Percentiles rank a stretch among this genome's conserved stretches.
Conservation (phyloP, 2,113 vertebrate species). For the Craseonycteris thonglongyai region DNA sequence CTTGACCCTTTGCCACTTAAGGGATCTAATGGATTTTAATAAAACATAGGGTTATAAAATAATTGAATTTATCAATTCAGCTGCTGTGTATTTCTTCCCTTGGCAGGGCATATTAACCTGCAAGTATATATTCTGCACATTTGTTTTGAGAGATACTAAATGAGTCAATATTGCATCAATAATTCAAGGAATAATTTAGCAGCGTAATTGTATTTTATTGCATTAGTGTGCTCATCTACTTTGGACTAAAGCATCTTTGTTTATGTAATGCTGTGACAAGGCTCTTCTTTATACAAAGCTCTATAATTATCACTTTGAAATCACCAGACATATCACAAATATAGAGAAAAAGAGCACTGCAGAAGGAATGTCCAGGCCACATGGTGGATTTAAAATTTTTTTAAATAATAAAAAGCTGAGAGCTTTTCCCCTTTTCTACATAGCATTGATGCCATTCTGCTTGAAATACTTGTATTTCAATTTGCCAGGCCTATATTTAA, state of each 20-base stretch:
- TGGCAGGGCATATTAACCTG: conserved; percentile 62
- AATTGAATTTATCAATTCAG: conserved; percentile 71
- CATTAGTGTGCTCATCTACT: conserved; percentile 41
- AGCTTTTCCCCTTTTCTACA: neutral
- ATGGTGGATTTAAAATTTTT: neutral
- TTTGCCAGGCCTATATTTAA: neutral
- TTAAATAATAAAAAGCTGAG: neutral
- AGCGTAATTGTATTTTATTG: conserved; percentile 68
- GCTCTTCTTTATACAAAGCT: conserved; percentile 29
- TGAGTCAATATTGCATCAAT: conserved; percentile 77
- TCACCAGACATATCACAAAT: neutral
- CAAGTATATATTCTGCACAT: conserved; percentile 57
- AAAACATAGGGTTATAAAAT: conserved; percentile 71
- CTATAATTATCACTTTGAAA: conserved; percentile 20
- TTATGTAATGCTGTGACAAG: neutral
- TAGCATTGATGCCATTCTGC: neutral
- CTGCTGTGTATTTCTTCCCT: conserved; percentile 43
- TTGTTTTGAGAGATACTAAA: conserved; percentile 66
- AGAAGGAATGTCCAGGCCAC: neutral
- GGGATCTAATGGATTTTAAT: conserved; percentile 73
- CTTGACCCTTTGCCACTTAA: conserved; percentile 63
- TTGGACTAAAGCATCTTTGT: conserved; percentile 40
- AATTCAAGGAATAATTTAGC: conserved; percentile 77
- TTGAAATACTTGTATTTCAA: neutral
- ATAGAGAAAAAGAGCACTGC: neutral